Evolutionary conservation across 2,888 invertebrate species (phyloP), one percentile per base, ranked within the genome.

Genomic region (Lithosia quadra): DNA sequence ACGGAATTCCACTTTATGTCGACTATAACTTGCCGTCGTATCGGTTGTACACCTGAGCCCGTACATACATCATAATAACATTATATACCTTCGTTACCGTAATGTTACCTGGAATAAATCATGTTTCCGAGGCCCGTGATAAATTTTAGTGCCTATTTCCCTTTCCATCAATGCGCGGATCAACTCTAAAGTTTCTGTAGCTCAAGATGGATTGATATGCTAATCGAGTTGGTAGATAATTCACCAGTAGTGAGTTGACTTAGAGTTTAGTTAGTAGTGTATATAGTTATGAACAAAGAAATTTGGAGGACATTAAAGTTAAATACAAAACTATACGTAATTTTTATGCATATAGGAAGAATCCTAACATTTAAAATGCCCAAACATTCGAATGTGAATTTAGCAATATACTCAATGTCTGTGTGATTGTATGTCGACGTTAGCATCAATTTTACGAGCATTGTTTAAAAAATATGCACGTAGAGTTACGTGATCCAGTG

Each of bases 1-100:
- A 65, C 72, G 68, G 72, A 77, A 82, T 78, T 75, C 74, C 74
- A 77, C 78, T 83, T 84, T 82, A 84, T 77, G 74, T 76, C 72
- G 65, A 63, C 81, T 76, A 83, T 84, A 83, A 83, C 78, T 83
- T 79, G 75, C 62, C 66, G 13, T 49, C 68, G 76, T 78, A 78
- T 76, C 75, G 74, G 70, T 39, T 69, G 68, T 64, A 58, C 81
- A 81, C 81, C 81, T 81, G 81, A 63, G 76, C 33, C 72, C 74
- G 33, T 61, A 70, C 74, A 75, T 79, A 80, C 73, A 75, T 82
- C 80, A 81, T 72, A 74, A 80, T 81, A 77, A 79, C 68, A 67
- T 68, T 70, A 69, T 76, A 82, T 62, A 59, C 63, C 63, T 22
- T 43, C 60, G 56, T 65, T 63, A 66, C 55, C 34, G 36, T 63